Evolutionary conservation across 2,113 vertebrate genomes (phyloP), one percentile per base, ranked within the genome.

Genomic region (Myrmecobius fasciatus): DNA sequence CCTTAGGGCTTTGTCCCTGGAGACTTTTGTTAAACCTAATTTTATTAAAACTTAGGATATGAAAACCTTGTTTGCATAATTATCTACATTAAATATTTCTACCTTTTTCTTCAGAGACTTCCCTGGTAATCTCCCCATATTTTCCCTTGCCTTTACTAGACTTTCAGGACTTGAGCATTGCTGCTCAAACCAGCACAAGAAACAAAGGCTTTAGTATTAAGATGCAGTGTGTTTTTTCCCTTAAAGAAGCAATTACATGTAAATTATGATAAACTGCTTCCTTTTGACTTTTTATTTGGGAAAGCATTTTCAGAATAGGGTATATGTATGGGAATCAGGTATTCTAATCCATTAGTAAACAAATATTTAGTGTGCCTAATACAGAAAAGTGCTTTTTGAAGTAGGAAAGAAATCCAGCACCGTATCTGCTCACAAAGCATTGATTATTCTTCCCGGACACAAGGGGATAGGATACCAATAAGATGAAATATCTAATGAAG

Each of bases 21-120:
- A 98, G 97, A 97, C 49, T 92, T 97, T 96, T 98, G 93, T 97
- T 98, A 98, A 98, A 98, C 95, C 93, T 98, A 98, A 98, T 98
- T 98, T 98, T 98, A 98, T 98, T 98, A 98, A 98, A 98, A 98
- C 24, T 97, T 98, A 96, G 90, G 46, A 96, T 98, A 97, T 96
- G 89, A 98, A 98, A 98, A 97, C 91, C 94, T 98, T 98, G 96
- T 98, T 98, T 98, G 96, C 95, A 97, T 98, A 98, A 98, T 98
- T 98, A 98, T 98, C 94, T 97, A 96, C 97, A 96, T 98, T 98
- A 98, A 98, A 97, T 97, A 98, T 98, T 97, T 98, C 95, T 98
- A 96, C 91, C n/a, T 97, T 95, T 97, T 97, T 96, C 95, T 98
- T 97, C 93, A 53, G 96, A 98, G 95, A 98, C 22, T 91, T 98